Conservation (phyloP, 2,113 vertebrate genomes). For the Platycercus adscitus region DNA sequence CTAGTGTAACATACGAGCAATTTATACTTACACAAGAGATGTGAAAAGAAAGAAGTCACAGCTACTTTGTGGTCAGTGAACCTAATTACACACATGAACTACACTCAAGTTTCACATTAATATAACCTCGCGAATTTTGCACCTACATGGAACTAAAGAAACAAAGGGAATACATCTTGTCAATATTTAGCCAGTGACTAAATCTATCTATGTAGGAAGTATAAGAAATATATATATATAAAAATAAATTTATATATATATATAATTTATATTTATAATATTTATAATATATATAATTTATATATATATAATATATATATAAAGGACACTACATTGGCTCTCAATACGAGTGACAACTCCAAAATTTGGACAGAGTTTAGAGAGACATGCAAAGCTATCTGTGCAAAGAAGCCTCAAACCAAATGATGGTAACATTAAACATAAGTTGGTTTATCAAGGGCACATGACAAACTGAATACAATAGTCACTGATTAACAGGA, state of each 20-base stretch:
- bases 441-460: background rate
- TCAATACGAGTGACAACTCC: background rate
- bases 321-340: background rate
- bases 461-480: background rate
- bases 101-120: background rate
- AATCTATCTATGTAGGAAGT: background rate
- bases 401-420: background rate
- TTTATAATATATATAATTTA: too few species aligned
- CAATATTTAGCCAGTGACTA: background rate
- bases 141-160: background rate
- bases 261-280: too few species aligned
- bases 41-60: background rate
- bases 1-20: background rate
- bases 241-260: too few species aligned
- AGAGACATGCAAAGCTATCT: background rate
- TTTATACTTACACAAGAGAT: background rate
- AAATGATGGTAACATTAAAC: background rate
- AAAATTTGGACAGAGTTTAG: background rate
- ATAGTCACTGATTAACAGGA: background rate
- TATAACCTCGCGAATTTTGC: background rate
- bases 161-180: background rate
- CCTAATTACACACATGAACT: background rate
- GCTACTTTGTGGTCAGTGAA: background rate
- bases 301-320: too few species aligned
- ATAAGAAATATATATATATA: background rate